Evolutionary conservation across 1,140 invertebrate species (phyloP).

Genomic region (Pinna nobilis): DNA sequence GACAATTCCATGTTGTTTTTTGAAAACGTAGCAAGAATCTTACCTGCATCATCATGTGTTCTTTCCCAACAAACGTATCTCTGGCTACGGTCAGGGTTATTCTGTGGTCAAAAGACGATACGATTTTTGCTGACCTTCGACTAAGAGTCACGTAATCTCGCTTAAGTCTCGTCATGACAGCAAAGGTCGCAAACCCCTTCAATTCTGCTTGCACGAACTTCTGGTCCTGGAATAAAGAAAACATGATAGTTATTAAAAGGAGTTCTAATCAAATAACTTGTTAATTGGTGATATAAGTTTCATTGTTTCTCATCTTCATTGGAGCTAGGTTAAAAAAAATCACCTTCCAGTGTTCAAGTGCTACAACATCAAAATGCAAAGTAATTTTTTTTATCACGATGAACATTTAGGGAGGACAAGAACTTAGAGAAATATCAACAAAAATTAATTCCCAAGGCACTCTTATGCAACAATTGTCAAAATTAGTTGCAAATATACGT

Average conservation of each 20-base stretch:
- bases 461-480: too few species aligned
- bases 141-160: slow-evolving; percentile 64
- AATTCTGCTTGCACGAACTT: slow-evolving; percentile 69
- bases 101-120: slow-evolving; percentile 67
- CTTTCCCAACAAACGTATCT: slow-evolving; percentile 58
- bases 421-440: too few species aligned
- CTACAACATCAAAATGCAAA: too few species aligned
- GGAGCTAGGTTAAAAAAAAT: neutral
- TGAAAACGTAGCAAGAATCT: too few species aligned
- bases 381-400: too few species aligned
- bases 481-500: too few species aligned
- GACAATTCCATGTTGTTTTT: neutral
- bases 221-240: slow-evolving; percentile 58
- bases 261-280: neutral
- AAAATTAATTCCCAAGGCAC: too few species aligned
- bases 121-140: slow-evolving; percentile 56
- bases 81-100: slow-evolving; percentile 60
- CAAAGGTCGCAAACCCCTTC: slow-evolving; percentile 52
- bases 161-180: slow-evolving; percentile 69
- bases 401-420: too few species aligned
- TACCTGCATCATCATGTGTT: slow-evolving; percentile 68
- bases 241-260: too few species aligned
- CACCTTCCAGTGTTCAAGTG: too few species aligned
- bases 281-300: neutral
- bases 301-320: neutral